These are phyloP conservation scores for Gobius niger DNA, from an alignment of 2,113 vertebrate species.

Conservation along the genomic window DNA sequence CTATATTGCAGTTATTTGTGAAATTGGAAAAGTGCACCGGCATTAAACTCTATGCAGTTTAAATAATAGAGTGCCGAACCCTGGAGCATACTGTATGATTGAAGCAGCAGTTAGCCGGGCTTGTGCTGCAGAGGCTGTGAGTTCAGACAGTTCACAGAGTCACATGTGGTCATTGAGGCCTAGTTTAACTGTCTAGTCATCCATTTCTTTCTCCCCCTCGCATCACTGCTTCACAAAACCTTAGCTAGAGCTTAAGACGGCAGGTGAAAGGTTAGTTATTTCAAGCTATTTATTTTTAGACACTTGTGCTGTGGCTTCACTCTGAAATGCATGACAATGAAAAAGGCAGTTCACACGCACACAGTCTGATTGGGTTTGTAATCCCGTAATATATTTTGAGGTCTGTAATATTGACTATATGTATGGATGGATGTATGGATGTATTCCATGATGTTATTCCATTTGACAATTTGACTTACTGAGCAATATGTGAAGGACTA, in stretches of 20 bases:
- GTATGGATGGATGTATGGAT: too few species aligned
- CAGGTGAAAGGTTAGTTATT: too few species aligned
- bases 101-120: neutral
- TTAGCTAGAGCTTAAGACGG: neutral
- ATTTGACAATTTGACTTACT: neutral
- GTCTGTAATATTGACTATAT: too few species aligned
- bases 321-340: too few species aligned
- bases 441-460: neutral
- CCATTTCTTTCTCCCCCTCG: neutral
- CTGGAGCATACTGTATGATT: neutral
- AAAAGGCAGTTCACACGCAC: too few species aligned
- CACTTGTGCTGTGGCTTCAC: too few species aligned
- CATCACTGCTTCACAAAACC: neutral
- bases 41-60: neutral
- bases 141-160: slow-evolving; percentile 3
- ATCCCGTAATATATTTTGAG: too few species aligned
- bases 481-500: neutral
- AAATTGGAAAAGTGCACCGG: slow-evolving; percentile 8
- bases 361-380: too few species aligned
- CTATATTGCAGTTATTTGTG: slow-evolving; percentile 14
- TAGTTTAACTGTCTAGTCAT: neutral
- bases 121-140: neutral
- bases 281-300: too few species aligned
- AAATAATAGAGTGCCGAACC: neutral
- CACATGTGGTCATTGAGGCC: neutral